Conservation (phyloP, 1,140 invertebrate genomes). For the Tetragnatha versicolor region DNA sequence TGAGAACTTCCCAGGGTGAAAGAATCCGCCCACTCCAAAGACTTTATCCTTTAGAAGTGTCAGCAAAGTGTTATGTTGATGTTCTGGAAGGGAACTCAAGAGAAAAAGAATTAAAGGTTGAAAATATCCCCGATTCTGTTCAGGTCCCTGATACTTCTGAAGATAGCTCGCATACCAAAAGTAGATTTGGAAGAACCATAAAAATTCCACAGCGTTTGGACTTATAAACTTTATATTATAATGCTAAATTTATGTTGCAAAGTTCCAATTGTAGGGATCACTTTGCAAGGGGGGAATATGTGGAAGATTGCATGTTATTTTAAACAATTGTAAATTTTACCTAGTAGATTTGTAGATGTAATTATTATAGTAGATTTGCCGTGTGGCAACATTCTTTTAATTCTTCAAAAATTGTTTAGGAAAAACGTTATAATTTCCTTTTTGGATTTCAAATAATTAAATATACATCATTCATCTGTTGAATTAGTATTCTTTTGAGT, state of each 20-base stretch:
- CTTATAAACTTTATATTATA: neutral
- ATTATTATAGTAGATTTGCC: too few relatives aligned
- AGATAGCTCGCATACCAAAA: neutral
- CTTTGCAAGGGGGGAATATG: neutral
- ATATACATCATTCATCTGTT: too few relatives aligned
- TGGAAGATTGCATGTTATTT: too few relatives aligned
- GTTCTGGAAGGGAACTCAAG: neutral
- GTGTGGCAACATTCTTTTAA: too few relatives aligned
- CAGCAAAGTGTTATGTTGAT: neutral
- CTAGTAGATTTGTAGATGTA: too few relatives aligned
- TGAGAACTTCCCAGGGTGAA: neutral
- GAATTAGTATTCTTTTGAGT: too few relatives aligned
- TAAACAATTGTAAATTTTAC: too few relatives aligned
- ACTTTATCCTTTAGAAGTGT: slow-evolving; percentile 22
- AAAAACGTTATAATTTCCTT: too few relatives aligned
- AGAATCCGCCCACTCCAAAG: neutral
- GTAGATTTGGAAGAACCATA: neutral
- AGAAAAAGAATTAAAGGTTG: neutral
- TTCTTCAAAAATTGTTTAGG: too few relatives aligned
- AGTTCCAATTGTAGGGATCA: neutral
- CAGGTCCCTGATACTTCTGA: neutral
- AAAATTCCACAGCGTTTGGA: neutral
- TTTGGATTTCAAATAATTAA: too few relatives aligned
- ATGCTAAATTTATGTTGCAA: neutral
- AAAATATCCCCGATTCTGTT: neutral